Percentiles rank a stretch among this genome's conserved stretches.
Conservation (phyloP, 1,140 invertebrate genomes). For the Dendroctonus valens region DNA sequence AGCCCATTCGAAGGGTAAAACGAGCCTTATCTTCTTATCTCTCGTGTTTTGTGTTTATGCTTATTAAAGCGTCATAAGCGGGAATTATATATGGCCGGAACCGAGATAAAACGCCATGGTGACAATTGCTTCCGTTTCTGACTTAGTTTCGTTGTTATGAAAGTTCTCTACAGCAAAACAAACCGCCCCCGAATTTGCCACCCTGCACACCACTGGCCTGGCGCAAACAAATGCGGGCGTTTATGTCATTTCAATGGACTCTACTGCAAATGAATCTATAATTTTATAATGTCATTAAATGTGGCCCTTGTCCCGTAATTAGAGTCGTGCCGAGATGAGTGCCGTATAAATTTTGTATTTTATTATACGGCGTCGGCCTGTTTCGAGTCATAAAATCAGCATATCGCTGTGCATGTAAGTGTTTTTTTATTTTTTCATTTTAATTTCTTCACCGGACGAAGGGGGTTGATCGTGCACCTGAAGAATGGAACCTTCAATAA, state of each 20-base stretch:
- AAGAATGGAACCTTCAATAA: slow-evolving; percentile 2
- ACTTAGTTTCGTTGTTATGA: too few species aligned
- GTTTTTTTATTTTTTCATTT: too few species aligned
- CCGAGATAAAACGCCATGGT: neutral
- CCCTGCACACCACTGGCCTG: too few species aligned
- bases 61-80: slow-evolving; percentile 1
- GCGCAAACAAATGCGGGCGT: too few species aligned
- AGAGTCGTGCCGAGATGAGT: neutral
- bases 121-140: neutral
- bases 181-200: too few species aligned
- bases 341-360: neutral
- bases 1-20: neutral
- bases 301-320: neutral
- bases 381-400: too few species aligned
- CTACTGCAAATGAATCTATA: slow-evolving; percentile 1
- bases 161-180: too few species aligned
- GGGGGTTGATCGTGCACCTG: neutral
- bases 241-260: too few species aligned
- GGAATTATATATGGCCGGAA: slow-evolving; percentile 5
- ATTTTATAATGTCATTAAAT: slow-evolving; percentile 3
- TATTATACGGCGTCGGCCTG: neutral
- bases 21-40: neutral
- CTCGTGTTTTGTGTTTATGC: slow-evolving; percentile 1
- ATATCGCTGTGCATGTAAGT: too few species aligned
- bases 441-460: too few species aligned